Conservation (phyloP, 2,888 invertebrate species). For the Dasypogon diadema region DNA sequence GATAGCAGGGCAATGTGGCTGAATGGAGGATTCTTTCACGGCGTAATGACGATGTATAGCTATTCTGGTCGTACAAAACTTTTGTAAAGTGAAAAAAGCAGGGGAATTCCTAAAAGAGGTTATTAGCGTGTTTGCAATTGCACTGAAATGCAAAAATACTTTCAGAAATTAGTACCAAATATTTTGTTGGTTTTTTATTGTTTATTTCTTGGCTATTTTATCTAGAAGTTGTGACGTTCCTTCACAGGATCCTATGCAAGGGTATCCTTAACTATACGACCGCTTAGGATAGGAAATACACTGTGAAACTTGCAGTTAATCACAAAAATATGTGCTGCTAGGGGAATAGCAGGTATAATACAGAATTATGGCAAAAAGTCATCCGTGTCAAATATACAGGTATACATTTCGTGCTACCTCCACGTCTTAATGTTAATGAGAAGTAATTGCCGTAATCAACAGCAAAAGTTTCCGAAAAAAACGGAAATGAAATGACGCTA, state of each 20-base stretch:
- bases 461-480: slow-evolving; percentile 20
- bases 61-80: slow-evolving; percentile 15
- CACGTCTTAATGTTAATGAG: slow-evolving; percentile 25
- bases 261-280: not conserved
- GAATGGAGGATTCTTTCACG: not conserved
- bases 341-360: slow-evolving; percentile 9
- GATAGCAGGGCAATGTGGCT: slow-evolving; percentile 11
- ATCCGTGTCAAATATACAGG: not conserved
- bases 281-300: not conserved
- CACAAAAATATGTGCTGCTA: slow-evolving; percentile 39
- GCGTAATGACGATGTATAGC: slow-evolving; percentile 40
- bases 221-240: slow-evolving; percentile 24
- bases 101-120: slow-evolving; percentile 45
- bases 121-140: slow-evolving; percentile 56
- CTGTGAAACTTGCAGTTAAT: slow-evolving; percentile 16
- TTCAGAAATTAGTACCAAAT: slow-evolving; percentile 47
- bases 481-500: slow-evolving; percentile 29
- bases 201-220: not conserved
- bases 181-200: not conserved
- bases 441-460: slow-evolving; percentile 43
- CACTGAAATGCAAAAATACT: slow-evolving; percentile 54
- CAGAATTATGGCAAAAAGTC: slow-evolving; percentile 9
- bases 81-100: slow-evolving; percentile 31
- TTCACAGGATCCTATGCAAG: not conserved
- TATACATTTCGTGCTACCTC: slow-evolving; percentile 2